These are phyloP conservation scores for Aphaenogaster rudis DNA, from an alignment of 1,140 invertebrate genomes.

Conservation along the genomic window DNA sequence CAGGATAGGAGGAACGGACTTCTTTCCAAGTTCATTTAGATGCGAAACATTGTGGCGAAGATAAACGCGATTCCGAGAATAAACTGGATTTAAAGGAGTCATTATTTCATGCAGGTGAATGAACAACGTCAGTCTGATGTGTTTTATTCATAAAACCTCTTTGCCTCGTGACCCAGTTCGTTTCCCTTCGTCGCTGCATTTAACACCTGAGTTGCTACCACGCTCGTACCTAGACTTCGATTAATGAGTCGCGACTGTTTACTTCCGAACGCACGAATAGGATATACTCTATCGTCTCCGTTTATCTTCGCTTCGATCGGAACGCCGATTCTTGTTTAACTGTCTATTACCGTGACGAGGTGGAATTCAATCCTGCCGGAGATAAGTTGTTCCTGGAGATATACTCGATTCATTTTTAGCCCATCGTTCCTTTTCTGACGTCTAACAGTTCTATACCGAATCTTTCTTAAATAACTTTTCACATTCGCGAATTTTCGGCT, in stretches of 20 bases:
- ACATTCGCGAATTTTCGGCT: not conserved
- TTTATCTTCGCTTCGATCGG: not conserved
- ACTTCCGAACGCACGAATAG: slow-evolving; percentile 60
- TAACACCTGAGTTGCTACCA: slow-evolving; percentile 68
- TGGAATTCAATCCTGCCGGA: not conserved
- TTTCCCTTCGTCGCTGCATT: slow-evolving; percentile 61
- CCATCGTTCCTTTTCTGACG: not conserved
- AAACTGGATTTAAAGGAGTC: not conserved
- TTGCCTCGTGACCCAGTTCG: slow-evolving; percentile 67
- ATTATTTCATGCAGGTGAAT: slow-evolving; percentile 36
- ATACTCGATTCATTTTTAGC: not conserved
- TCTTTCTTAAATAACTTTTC: not conserved
- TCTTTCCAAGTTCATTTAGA: slow-evolving; percentile 6
- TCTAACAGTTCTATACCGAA: not conserved
- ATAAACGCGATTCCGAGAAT: not conserved
- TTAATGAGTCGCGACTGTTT: slow-evolving; percentile 63
- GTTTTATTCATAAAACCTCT: slow-evolving; percentile 64
- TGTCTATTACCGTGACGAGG: not conserved
- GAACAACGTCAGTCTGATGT: slow-evolving; percentile 18
- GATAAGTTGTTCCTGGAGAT: not conserved
- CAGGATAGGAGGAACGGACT: not conserved
- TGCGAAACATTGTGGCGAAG: not conserved
- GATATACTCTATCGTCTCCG: slow-evolving; percentile 17
- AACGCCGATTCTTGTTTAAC: slow-evolving; percentile 12
- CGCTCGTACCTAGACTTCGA: slow-evolving; percentile 49